These are phyloP conservation scores for Pristionchus exspectatus DNA, from an alignment of 2,888 invertebrate species.

Conservation along the genomic window DNA sequence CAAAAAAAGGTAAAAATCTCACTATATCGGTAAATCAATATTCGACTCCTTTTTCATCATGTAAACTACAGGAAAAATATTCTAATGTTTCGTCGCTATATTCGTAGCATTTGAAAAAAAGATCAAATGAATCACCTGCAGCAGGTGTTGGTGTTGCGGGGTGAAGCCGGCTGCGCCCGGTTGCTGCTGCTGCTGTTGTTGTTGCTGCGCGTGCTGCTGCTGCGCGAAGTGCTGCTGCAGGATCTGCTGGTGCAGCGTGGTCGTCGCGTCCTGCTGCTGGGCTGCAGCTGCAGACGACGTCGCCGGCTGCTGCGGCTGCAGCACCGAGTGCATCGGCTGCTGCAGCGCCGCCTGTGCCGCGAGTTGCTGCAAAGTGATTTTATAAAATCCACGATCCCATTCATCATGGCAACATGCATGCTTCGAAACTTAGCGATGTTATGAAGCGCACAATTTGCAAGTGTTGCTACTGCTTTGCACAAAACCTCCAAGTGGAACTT, in stretches of 20 bases:
- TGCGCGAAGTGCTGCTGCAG: background rate
- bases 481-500: too few relatives aligned
- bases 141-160: background rate
- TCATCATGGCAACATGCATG: too few relatives aligned
- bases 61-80: too few relatives aligned
- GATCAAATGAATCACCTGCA: background rate
- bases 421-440: too few relatives aligned
- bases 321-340: slow-evolving; percentile 39
- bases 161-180: background rate
- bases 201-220: background rate
- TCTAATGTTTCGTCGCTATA: too few relatives aligned
- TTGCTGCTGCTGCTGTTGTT: slow-evolving; percentile 9
- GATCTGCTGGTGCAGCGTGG: slow-evolving; percentile 17
- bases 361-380: background rate
- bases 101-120: background rate
- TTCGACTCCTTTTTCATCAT: too few relatives aligned
- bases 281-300: background rate
- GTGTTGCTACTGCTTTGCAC: too few relatives aligned
- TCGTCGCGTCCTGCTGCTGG: background rate
- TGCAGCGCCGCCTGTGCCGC: slow-evolving; percentile 22
- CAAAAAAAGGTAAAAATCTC: too few relatives aligned
- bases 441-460: too few relatives aligned
- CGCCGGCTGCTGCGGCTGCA: slow-evolving; percentile 12
- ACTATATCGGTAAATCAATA: too few relatives aligned
- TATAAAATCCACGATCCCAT: too few relatives aligned